Base-by-base conservation (phyloP, 1,140 invertebrate species). In the Galleria mellonella region DNA sequence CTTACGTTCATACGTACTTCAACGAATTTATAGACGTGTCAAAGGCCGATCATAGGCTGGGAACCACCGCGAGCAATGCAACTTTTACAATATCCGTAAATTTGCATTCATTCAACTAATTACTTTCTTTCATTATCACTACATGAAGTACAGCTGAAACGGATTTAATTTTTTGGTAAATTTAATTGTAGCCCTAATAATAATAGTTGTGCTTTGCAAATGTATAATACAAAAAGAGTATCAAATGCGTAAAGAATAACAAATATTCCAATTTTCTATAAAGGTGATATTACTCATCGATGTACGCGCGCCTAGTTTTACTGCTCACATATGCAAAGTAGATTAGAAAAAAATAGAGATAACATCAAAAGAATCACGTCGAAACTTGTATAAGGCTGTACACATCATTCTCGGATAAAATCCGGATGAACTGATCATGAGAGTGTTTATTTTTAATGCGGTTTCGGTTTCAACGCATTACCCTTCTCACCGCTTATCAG, bases 401-500 rank as follows among this genome's bases (percentile, higher is more conserved):
- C 64, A 43, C 50, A 62, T 81, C 73, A 81, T 63, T 56, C 47
- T 65, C 51, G 49, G 44, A 66, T 72, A 55, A 66, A 66, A 72
- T 76, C 72, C 75, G 68, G 67, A 71, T 73, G 72, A 72, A 70
- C 54, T 55, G 66, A 72, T 81, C 66, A 64, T 44, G 32, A 74
- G 66, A 66, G 68, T 67, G 53, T 71, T 64, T 66, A 55, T 64
- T 67, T 69, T 68, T 64, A 62, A 52, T 58, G 56, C 59, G 66
- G 73, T 72, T 76, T 81, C 58, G 67, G 64, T 79, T 77, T 75
- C 75, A 76, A 54, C 73, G 59, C 40, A 43, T 51, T 49, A 83
- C 74, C 78, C 76, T 78, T 71, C 62, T 81, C 73, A 77, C 50
- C 43, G 43, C 52, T 78, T 81, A 78, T 78, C 76, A 56, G 65